A percentile compares a stretch with the other conserved stretches of the same genome.
These are phyloP conservation scores for Idaea biselata DNA, from an alignment of 2,888 invertebrate species.

Conservation along the genomic window DNA sequence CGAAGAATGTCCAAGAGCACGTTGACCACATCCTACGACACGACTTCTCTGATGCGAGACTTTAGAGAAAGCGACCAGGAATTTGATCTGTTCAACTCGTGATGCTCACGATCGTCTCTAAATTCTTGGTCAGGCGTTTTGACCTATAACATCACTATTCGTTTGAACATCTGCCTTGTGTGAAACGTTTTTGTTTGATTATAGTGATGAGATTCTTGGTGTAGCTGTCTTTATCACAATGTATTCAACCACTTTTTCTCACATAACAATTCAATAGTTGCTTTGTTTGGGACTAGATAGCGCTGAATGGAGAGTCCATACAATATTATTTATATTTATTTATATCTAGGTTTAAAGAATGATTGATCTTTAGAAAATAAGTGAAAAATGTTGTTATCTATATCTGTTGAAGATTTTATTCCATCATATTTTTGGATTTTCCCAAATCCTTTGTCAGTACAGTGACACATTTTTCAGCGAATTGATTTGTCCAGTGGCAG, in stretches of 20 bases:
- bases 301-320: neutral
- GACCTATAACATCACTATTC: neutral
- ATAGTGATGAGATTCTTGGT: too few relatives aligned
- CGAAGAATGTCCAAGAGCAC: constrained; percentile 4
- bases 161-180: too few relatives aligned
- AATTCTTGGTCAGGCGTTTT: neutral
- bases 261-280: too few relatives aligned
- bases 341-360: neutral
- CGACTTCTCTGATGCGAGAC: constrained; percentile 32
- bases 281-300: too few relatives aligned
- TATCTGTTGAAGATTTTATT: neutral
- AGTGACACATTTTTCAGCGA: neutral
- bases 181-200: too few relatives aligned
- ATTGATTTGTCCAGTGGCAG: neutral
- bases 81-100: constrained; percentile 54
- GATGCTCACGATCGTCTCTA: neutral
- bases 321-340: constrained; percentile 11
- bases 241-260: too few relatives aligned
- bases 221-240: too few relatives aligned
- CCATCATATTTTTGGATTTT: neutral
- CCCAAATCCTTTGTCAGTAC: neutral
- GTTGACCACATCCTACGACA: constrained; percentile 23
- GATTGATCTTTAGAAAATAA: neutral
- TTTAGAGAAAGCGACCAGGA: constrained; percentile 77
- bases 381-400: too few relatives aligned